Evolutionary conservation across 2,797 vertebrate species (phyloP), one percentile per base, ranked within the genome.

Genomic region (Sebastes matsubarae): DNA sequence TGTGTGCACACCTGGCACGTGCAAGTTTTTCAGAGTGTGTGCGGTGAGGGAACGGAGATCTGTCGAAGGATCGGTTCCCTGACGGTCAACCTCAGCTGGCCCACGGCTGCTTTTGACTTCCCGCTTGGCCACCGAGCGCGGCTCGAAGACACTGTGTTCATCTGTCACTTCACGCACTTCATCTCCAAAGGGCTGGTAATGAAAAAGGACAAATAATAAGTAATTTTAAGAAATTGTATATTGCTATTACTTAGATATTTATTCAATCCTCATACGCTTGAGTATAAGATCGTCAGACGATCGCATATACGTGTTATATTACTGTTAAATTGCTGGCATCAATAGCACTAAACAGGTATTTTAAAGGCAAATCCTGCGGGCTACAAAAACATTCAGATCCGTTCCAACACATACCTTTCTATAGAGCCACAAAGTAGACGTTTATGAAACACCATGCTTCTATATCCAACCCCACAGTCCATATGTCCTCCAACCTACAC

Each of bases 331-430:
- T 16, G 11, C 4, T 25, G 42, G 12, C 10, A 46, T 25, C 16
- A 36, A 20, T 25, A 46, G 16, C 8, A 29, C 13, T 14, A 22
- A 72, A 55, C 16, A 8, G 18, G 11, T 29, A 12, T 55, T 66
- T 54, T 55, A 57, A 59, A 80, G 36, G 7, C 6, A 42, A 2
- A 55, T 30, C 14, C 11, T 25, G 36, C 38, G 22, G 1, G 8
- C 32, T 8, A 57, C 2, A 52, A 73, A 38, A 55, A 50, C 58
- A 52, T 24, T 69, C n/a, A 74, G 7, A 61, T 55, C 3, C 29
- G 2, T 30, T 75, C 20, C 20, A 75, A 63, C 66, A 95, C 94
- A 61, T 95, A 96, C 95, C 96, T 95, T 91, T 80, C 78, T 82
- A 77, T 77, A 52, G 61, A 86, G 83, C 75, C 79, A 74, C 60